phyloP scores from a whole-genome alignment of 2,888 invertebrate species.

The Drosophila helvetica region DNA sequence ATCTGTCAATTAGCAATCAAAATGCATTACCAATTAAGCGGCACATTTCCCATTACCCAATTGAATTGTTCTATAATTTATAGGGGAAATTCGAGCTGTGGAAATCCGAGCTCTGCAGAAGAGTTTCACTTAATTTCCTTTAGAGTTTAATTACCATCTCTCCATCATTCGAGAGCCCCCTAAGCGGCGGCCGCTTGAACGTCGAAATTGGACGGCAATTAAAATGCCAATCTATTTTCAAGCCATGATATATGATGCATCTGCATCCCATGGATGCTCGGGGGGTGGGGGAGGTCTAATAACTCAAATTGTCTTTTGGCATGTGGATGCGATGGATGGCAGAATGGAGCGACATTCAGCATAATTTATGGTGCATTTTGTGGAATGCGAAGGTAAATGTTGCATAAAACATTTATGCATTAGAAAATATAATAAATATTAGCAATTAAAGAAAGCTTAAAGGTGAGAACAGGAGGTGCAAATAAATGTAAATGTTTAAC shows the following conservation, averaged over 20 bases:
- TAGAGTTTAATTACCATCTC: background rate
- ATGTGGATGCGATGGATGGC: slow-evolving; percentile 11
- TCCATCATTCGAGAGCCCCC: background rate
- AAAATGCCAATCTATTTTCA: slow-evolving; percentile 48
- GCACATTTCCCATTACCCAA: background rate
- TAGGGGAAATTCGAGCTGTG: background rate
- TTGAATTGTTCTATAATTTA: background rate
- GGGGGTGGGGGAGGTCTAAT: slow-evolving; percentile 36
- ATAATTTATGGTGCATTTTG: slow-evolving; percentile 60
- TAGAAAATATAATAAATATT: background rate
- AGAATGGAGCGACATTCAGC: slow-evolving; percentile 3
- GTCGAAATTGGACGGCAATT: slow-evolving; percentile 57
- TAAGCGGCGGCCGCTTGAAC: slow-evolving; percentile 29
- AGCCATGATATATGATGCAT: slow-evolving; percentile 62
- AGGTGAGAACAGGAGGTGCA: no score
- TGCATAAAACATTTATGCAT: slow-evolving; percentile 8
- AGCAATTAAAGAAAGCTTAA: no score
- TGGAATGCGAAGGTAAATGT: slow-evolving; percentile 10
- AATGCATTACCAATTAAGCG: background rate
- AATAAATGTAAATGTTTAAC: no score
- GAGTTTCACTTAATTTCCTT: background rate
- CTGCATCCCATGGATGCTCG: background rate
- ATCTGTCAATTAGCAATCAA: background rate
- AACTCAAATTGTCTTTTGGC: slow-evolving; percentile 54
- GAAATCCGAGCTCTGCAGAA: background rate